Evolutionary conservation across 2,113 vertebrate species (phyloP).

Genomic region (Lanius ludovicianus): DNA sequence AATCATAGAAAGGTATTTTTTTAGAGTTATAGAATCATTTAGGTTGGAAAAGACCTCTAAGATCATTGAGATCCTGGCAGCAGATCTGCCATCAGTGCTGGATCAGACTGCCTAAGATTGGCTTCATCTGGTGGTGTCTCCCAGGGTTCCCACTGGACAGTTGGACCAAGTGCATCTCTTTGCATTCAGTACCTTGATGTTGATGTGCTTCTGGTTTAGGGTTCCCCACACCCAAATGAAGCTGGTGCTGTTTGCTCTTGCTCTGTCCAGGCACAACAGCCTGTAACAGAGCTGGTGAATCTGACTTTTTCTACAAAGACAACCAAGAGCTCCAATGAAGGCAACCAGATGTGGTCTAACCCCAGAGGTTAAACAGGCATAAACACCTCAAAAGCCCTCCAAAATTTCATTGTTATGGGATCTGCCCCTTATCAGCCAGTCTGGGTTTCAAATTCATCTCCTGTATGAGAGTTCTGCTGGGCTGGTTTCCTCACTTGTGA

Average conservation of each 20-base stretch:
- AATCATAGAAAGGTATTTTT: neutral
- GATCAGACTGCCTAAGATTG: neutral
- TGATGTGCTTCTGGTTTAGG: neutral
- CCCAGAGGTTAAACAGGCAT: neutral
- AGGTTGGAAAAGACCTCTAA: neutral
- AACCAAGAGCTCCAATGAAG: neutral
- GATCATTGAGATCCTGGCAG: neutral
- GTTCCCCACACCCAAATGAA: neutral
- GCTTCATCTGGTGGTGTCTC: rapidly evolving
- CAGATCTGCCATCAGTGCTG: neutral
- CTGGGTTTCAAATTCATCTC: neutral
- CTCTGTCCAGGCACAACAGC: neutral
- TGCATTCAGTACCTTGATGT: neutral
- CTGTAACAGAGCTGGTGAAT: neutral
- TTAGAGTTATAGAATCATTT: neutral
- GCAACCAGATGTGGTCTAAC: neutral
- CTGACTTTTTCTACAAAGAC: neutral
- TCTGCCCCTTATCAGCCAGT: neutral
- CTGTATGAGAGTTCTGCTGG: neutral
- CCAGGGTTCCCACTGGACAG: neutral
- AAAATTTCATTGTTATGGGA: neutral
- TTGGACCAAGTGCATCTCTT: neutral
- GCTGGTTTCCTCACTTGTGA: neutral
- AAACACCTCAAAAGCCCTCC: neutral
- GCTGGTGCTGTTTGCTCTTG: neutral